phyloP scores from a whole-genome alignment of 2,797 vertebrate genomes.

The Petrocephalus sullivani region DNA sequence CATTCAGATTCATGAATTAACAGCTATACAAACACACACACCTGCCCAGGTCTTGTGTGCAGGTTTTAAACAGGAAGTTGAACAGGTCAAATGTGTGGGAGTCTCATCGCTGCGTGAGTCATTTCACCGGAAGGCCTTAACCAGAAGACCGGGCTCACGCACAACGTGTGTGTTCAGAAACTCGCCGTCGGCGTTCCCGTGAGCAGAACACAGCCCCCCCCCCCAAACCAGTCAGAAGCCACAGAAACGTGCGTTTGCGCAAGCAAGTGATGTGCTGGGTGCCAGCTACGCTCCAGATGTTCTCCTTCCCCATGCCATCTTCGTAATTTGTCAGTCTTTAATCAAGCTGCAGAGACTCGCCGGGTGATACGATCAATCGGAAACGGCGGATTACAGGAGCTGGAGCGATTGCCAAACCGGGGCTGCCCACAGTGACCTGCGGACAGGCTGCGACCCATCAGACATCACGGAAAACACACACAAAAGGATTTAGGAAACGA shows the following conservation, averaged over 20 bases:
- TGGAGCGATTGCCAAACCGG: no score
- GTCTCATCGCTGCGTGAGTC: neutral
- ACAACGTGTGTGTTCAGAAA: neutral
- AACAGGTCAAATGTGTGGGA: neutral
- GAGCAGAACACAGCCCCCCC: neutral
- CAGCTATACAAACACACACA: neutral
- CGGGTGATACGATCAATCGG: conserved; percentile 17
- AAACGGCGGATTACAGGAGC: neutral
- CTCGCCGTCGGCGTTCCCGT: neutral
- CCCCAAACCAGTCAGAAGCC: neutral
- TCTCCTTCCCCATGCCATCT: conserved; percentile 19
- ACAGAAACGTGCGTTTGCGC: neutral
- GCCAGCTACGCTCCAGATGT: conserved; percentile 8
- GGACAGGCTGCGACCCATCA: neutral
- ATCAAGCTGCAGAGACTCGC: conserved; percentile 28
- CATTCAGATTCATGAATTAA: neutral
- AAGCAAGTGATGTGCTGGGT: neutral
- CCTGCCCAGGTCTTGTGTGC: neutral
- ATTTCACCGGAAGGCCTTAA: neutral
- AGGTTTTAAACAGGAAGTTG: neutral
- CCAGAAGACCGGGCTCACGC: neutral
- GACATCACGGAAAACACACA: neutral
- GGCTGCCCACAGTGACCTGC: neutral
- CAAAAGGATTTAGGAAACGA: neutral
- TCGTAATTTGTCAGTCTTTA: conserved; percentile 30